Conservation (phyloP, 2,113 vertebrate genomes). For the Cinclus cinclus region DNA sequence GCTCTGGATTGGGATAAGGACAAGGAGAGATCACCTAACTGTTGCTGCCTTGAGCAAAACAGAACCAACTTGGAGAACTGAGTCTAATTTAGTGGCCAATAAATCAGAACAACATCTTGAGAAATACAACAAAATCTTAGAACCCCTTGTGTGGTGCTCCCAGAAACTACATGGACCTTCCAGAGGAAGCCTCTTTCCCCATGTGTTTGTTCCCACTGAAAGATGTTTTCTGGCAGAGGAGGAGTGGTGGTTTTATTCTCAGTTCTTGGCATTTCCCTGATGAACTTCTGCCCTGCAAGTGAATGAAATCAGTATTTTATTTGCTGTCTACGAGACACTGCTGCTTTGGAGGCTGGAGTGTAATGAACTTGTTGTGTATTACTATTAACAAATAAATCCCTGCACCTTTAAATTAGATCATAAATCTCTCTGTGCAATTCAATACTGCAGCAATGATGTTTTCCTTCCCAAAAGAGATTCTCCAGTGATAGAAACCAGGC, state of each 20-base stretch:
- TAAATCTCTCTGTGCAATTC: conserved; percentile 72
- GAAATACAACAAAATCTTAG: not conserved
- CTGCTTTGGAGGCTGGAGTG: conserved; percentile 66
- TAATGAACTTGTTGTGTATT: conserved; percentile 73
- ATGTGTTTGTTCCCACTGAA: not conserved
- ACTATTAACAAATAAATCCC: conserved; percentile 76
- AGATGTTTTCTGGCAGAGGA: not conserved
- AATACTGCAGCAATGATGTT: conserved; percentile 50
- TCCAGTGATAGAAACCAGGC: not conserved
- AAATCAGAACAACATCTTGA: not conserved
- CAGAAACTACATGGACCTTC: not conserved
- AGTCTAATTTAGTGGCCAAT: not conserved
- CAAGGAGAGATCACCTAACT: not conserved
- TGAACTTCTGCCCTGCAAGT: conserved; percentile 51
- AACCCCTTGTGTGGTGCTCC: not conserved
- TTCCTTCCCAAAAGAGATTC: conserved; percentile 59
- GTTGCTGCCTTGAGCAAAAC: not conserved
- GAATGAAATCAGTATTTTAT: conserved; percentile 70
- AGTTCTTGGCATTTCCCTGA: not conserved
- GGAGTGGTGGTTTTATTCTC: not conserved
- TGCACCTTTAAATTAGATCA: conserved; percentile 70
- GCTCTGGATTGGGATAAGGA: not conserved
- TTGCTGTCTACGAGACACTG: conserved; percentile 10
- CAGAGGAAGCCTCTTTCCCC: not conserved
- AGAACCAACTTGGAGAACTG: rapidly evolving